phyloP scores from a whole-genome alignment of 2,113 vertebrate species.

The Pelecanus crispus region DNA sequence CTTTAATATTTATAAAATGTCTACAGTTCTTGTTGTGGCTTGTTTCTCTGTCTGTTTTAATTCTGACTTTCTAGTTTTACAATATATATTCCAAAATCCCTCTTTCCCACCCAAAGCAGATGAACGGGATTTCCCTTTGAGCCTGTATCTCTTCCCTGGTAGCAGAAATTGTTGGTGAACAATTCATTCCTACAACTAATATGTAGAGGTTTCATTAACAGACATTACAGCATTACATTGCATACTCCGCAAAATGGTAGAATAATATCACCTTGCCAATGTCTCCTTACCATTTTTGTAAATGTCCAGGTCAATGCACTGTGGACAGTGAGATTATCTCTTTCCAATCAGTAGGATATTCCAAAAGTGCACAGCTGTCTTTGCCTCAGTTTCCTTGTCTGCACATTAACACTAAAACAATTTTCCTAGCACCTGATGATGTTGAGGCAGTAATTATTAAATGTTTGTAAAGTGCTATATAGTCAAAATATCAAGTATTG shows the following conservation, averaged over 20 bases:
- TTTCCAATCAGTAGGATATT: background rate
- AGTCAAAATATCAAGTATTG: background rate
- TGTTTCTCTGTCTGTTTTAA: background rate
- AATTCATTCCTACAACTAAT: background rate
- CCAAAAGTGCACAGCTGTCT: background rate
- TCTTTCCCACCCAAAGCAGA: background rate
- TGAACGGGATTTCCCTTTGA: background rate
- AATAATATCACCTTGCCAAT: background rate
- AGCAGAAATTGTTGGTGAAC: background rate
- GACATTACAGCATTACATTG: background rate
- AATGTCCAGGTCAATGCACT: background rate
- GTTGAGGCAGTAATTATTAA: background rate
- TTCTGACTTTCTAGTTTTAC: background rate
- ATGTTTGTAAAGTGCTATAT: background rate
- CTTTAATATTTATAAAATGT: background rate
- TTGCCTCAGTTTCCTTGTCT: background rate
- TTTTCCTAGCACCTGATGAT: background rate
- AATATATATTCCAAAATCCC: background rate
- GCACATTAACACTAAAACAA: background rate
- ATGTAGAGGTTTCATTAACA: accelerated
- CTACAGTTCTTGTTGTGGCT: background rate
- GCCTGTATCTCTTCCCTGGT: background rate
- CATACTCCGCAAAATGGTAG: background rate
- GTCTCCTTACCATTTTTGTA: background rate
- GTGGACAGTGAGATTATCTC: background rate